Evolutionary conservation across 37 sponge, comb jelly and placozoan species (phyloP).

Genomic region (Diacarnus erythraeanus): DNA sequence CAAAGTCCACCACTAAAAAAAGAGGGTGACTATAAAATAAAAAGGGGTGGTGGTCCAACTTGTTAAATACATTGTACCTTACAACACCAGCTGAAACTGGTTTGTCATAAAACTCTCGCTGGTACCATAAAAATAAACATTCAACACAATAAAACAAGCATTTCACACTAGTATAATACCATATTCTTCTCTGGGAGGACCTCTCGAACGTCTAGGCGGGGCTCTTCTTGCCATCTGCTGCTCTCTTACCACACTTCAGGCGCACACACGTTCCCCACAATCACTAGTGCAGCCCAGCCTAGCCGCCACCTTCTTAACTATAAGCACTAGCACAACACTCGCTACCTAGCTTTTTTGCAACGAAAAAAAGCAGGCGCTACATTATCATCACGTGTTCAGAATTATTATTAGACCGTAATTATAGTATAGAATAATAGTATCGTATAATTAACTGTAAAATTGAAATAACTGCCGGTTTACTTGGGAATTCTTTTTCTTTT

Average conservation of each 20-base stretch:
- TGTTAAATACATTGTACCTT: not conserved
- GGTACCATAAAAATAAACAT: too few relatives aligned
- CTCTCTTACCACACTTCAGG: slow-evolving; percentile 6
- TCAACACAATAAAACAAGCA: too few relatives aligned
- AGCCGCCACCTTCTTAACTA: not conserved
- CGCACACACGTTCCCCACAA: not conserved
- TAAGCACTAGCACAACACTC: not conserved
- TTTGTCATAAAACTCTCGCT: too few relatives aligned
- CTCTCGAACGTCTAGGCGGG: not conserved
- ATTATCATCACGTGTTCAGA: too few relatives aligned
- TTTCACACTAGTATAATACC: too few relatives aligned
- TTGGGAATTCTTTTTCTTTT: not conserved
- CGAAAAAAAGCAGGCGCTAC: too few relatives aligned
- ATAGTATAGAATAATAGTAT: not conserved
- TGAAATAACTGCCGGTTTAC: not conserved
- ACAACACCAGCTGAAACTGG: not conserved
- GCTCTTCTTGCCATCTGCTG: slow-evolving; percentile 8
- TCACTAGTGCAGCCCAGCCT: slow-evolving; percentile 10
- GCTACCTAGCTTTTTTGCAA: not conserved
- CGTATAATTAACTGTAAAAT: not conserved
- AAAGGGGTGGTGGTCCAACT: too few relatives aligned
- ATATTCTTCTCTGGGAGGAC: not conserved
- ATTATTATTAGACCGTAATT: too few relatives aligned
- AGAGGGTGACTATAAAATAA: too few relatives aligned
- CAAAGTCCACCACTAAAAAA: too few relatives aligned